Evolutionary conservation across 2,888 invertebrate species (phyloP), one percentile per base, ranked within the genome.

Genomic region (Tetramorium bicarinatum): DNA sequence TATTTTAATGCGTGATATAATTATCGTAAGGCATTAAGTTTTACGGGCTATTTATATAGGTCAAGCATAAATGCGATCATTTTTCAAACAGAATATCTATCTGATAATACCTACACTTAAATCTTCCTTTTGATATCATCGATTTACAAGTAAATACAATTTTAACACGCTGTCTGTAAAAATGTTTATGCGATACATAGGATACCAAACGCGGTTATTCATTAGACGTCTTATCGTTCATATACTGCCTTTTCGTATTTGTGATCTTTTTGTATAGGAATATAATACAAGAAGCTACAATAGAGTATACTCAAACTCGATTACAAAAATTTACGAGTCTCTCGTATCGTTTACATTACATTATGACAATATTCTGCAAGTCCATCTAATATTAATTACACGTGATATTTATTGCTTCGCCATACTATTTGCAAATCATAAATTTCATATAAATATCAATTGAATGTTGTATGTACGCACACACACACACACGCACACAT

Each of bases 11-110:
- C 62, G 59, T 80, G 83, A 80, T 80, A 67, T 71, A 82, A 76
- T 67, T 83, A 86, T 75, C 44, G 25, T 77, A 71, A 77, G 80
- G 67, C 64, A 67, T 84, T 77, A 66, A 79, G 13, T 69, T 77
- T 80, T 62, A 76, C 38, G 29, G n/a, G 54, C 29, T 69, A 67
- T 66, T 77, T 69, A 47, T 29, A 49, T 71, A 87, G 59, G 74
- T 82, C 64, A 67, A 61, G 61, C 81, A 56, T 49, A 77, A 80
- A 81, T 87, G 75, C 52, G 62, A 41, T 74, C 54, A 61, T 75
- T 59, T 44, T 66, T 66, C 52, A 49, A 84, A 67, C 44, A 72
- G 67, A 79, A 77, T 15, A 29, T 54, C 54, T 59, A 64, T 71
- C 71, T 21, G 59, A 34, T 69, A 69, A 34, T 79, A 79, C 29